Conservation (phyloP, 2,113 vertebrate genomes). For the Clarias batrachus region DNA sequence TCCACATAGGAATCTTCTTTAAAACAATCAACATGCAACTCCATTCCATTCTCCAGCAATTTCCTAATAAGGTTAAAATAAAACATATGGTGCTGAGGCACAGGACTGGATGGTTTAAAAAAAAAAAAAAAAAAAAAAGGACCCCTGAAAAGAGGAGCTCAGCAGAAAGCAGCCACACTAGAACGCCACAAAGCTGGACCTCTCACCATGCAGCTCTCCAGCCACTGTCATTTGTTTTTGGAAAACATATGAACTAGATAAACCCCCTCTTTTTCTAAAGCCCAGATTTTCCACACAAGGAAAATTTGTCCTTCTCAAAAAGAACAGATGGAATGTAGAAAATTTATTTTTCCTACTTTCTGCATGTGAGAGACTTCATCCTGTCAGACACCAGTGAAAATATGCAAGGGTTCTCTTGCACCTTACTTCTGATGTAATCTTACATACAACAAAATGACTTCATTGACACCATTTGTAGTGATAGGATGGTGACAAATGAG, state of each 20-base stretch:
- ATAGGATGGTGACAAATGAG: neutral
- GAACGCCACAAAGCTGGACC: conserved; percentile 33
- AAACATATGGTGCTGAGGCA: conserved; percentile 47
- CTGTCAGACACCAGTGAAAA: conserved; percentile 1
- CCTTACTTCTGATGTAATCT: neutral
- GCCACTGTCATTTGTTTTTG: conserved; percentile 51
- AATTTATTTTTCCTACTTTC: neutral
- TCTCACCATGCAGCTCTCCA: conserved; percentile 27
- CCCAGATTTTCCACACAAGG: conserved; percentile 39
- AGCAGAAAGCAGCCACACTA: conserved; percentile 32
- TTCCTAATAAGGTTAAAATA: conserved; percentile 58
- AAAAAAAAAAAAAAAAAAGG: neutral
- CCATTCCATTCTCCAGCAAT: conserved; percentile 33
- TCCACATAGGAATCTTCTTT: conserved; percentile 33
- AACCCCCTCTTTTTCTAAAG: neutral
- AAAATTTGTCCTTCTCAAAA: conserved; percentile 30
- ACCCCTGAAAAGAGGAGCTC: conserved; percentile 11
- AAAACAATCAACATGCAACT: conserved; percentile 24
- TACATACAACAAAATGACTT: too few relatives aligned
- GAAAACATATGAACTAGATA: conserved; percentile 34
- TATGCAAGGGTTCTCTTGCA: neutral
- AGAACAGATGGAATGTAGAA: conserved; percentile 19
- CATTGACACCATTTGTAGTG: too few relatives aligned
- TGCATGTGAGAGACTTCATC: conserved; percentile 3
- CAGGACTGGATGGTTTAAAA: conserved; percentile 19